Evolutionary conservation across 2,797 vertebrate genomes (phyloP).

Genomic region (Nyctalus aviator): DNA sequence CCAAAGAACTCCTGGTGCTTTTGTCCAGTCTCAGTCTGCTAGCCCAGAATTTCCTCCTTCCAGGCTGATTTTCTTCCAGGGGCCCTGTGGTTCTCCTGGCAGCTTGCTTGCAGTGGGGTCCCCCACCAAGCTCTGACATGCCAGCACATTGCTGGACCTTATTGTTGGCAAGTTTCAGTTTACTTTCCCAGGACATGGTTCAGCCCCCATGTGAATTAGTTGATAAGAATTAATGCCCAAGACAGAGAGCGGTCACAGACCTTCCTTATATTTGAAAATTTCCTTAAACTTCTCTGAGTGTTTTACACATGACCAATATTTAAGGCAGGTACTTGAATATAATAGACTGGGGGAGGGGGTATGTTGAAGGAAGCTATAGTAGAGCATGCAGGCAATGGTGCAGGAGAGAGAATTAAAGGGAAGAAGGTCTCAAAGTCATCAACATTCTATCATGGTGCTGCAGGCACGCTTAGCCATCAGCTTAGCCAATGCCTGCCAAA

Average conservation of each 20-base stretch:
- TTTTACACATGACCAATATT: neutral
- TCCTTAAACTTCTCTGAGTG: neutral
- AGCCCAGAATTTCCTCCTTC: neutral
- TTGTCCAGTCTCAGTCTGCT: neutral
- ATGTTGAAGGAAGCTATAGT: too few species aligned
- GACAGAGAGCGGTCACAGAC: neutral
- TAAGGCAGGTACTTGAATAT: fast-evolving
- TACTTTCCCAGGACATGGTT: neutral
- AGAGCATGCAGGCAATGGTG: too few species aligned
- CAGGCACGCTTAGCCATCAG: neutral
- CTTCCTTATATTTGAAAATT: neutral
- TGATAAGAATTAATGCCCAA: neutral
- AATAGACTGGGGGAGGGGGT: fast-evolving
- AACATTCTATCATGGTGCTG: too few species aligned
- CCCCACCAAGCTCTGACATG: neutral
- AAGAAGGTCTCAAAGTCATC: neutral
- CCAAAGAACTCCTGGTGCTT: neutral
- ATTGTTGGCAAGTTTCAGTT: neutral
- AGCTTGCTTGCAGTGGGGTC: neutral
- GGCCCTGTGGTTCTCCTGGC: neutral
- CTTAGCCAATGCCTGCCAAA: neutral
- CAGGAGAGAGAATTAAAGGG: neutral
- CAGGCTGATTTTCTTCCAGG: neutral
- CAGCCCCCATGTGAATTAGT: neutral
- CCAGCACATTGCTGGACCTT: neutral